Conservation (phyloP, 2,797 vertebrate species). For the Mallotus villosus region DNA sequence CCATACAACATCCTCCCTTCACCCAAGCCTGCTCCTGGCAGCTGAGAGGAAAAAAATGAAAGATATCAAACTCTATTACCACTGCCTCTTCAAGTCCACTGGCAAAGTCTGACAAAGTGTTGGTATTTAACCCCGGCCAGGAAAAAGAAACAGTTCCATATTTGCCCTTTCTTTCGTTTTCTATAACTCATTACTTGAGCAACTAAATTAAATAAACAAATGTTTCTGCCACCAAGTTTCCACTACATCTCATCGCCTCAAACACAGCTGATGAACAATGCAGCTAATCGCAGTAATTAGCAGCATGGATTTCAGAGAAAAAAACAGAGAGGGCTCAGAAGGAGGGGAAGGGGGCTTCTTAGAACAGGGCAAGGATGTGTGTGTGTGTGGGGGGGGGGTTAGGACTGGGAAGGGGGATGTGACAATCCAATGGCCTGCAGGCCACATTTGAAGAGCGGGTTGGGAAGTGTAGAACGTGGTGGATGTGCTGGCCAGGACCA, state of each 20-base stretch:
- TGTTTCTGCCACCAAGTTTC: not conserved
- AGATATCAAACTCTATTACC: slow-evolving; percentile 64
- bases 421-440: slow-evolving; percentile 30
- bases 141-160: not conserved
- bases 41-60: slow-evolving; percentile 58
- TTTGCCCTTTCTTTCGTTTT: not conserved
- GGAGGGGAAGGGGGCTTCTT: slow-evolving; percentile 33
- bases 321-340: not conserved
- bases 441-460: not conserved
- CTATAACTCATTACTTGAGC: not conserved
- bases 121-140: not conserved
- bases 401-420: slow-evolving; percentile 38
- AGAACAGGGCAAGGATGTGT: slow-evolving; percentile 55
- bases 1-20: slow-evolving; percentile 46
- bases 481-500: not conserved
- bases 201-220: not conserved
- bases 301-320: slow-evolving; percentile 4
- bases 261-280: slow-evolving; percentile 41
- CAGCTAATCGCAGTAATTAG: slow-evolving; percentile 60
- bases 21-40: slow-evolving; percentile 55
- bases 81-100: slow-evolving; percentile 46
- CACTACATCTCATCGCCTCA: slow-evolving; percentile 5
- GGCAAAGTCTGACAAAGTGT: slow-evolving; percentile 18
- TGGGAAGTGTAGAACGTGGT: not conserved
- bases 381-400: slow-evolving; percentile 38